A percentile compares a stretch with the other conserved stretches of the same genome.
Conservation (phyloP, 1,140 invertebrate species). For the Lepidurus couesii region DNA sequence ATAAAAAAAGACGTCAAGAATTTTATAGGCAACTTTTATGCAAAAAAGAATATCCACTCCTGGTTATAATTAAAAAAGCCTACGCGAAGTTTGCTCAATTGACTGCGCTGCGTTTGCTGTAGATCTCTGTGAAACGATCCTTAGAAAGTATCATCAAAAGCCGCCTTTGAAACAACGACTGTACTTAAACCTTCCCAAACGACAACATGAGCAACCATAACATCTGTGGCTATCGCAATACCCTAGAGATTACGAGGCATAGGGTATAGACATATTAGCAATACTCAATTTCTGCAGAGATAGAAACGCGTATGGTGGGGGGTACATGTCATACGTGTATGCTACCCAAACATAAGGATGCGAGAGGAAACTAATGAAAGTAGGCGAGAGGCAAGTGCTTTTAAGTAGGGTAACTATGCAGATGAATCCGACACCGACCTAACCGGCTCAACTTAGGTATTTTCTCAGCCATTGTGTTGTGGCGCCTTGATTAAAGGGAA, state of each 20-base stretch:
- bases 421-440: background rate
- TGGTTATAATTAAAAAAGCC: no score
- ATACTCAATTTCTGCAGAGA: background rate
- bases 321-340: background rate
- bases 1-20: background rate
- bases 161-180: background rate
- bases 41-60: background rate
- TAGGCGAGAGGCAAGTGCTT: background rate
- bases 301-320: background rate
- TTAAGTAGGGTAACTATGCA: slow-evolving; percentile 8
- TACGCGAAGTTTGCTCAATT: no score
- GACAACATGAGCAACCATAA: background rate
- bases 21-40: background rate
- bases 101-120: no score
- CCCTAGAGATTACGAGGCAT: background rate
- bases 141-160: no score
- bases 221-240: background rate
- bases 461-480: background rate
- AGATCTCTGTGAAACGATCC: no score
- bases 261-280: background rate
- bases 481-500: background rate
- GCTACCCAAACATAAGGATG: background rate
- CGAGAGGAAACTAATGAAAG: background rate
- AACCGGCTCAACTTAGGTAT: background rate
- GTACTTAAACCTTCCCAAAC: background rate